Evolutionary conservation across 2,113 vertebrate species (phyloP), one percentile per base, ranked within the genome.

Genomic region (Engraulis encrasicolus): DNA sequence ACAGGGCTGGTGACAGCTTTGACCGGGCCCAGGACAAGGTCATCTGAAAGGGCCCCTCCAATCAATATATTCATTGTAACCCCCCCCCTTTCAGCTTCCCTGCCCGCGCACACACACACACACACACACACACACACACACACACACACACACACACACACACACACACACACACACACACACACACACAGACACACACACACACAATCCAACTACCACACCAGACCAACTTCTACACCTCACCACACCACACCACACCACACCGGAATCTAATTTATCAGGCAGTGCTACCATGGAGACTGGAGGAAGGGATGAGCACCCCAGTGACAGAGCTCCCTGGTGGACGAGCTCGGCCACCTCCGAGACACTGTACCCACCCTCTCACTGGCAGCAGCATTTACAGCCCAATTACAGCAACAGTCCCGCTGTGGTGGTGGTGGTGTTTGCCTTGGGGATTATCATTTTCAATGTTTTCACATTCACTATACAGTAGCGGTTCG

Each of bases 181-280:
- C 12, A 20, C 0, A 74, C 15, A 80, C 18, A 48, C 74, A 81
- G 20, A 50, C 18, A 84, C 58, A 61, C 54, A 61, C 54, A 61
- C n/a, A 61, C 40, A 45, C 3, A 3, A 3, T 45, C 40, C 3
- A 5, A 5, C 40, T 9, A 45, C 40, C 40, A 45, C 40, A 45
- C 40, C n/a, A 66, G 7, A 66, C 58, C n/a, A 3, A 66, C n/a
- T 11, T 23, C 18, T 34, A 38, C 40, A 45, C 40, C 80, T 81
- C 66, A 81, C 52, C 50, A 84, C 34, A 85, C 38, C 23, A 85
- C 61, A 77, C 49, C 50, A 84, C 34, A 85, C 38, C 23, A 85
- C 66, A 77, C 49, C 36, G 74, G 81, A 81, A 81, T 85, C 80
- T 66, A 85, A 81, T 82, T 83, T 85, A 50, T 50, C n/a, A 74